Base-by-base conservation (phyloP, 2,888 invertebrate species). In the Harmothoe impar region DNA sequence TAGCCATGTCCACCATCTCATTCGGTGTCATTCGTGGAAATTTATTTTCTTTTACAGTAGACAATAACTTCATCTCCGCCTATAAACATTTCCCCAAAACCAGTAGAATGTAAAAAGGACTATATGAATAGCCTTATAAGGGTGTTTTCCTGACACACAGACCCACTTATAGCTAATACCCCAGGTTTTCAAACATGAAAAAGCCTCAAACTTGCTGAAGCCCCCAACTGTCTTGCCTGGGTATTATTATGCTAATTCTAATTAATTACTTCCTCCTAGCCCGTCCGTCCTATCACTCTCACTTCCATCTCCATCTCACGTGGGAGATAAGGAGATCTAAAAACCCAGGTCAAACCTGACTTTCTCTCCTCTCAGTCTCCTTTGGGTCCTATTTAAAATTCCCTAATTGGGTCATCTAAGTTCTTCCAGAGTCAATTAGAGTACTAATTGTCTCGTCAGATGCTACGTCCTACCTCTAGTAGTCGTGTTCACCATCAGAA, bases 331-430 rank as follows among this genome's bases (percentile, higher is more conserved):
- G 72, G 31, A 23, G 31, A n/a, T 7, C 72, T 15, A 72, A 72
- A 72, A 72, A 72, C 72, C 15, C 15, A 29, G 72, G 72, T 72
- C 72, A 29, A 72, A n/a, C 72, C 72, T 72, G 72, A 72, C 72
- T 72, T 72, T 72, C 15, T 29, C 15, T 72, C 72, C 31, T 72
- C 15, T 29, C 3, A 25, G 17, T 72, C 25, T 29, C 29, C 72
- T 29, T 29, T 25, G 43, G 29, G 15, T 29, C 72, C 72, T 72
- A 29, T 72, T 72, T 29, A 3, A 25, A 72, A 0, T 12, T 25
- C 17, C 72, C 31, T 29, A 25, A 72, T 72, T 72, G 72, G 72
- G 72, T 29, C 15, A 72, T 29, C 7, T 5, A 15, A 72, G 1
- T 12, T 72, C 5, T 3, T 15, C 0, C 15, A 25, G 43, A 29